phyloP scores from a whole-genome alignment of 2,113 vertebrate genomes.

The Conger conger region DNA sequence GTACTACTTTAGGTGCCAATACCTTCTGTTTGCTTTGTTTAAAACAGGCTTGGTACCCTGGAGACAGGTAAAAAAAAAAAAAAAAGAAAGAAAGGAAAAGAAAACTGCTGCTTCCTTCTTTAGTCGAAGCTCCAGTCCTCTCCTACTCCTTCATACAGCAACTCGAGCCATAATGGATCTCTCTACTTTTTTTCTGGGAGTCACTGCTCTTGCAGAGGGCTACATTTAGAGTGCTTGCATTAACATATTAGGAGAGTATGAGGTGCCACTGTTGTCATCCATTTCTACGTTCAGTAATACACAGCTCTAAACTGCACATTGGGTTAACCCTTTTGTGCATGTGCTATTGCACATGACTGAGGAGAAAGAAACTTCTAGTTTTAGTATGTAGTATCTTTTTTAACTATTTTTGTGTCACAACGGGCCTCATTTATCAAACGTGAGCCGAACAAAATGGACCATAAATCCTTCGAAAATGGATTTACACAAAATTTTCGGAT shows the following conservation, averaged over 20 bases:
- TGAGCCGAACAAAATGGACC: too few relatives aligned
- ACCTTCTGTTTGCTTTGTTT: not conserved
- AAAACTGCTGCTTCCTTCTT: not conserved
- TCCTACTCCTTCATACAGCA: not conserved
- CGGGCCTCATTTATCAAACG: too few relatives aligned
- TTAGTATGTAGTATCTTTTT: too few relatives aligned
- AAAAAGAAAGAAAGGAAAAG: too few relatives aligned
- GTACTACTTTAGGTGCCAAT: not conserved
- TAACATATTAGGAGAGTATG: not conserved
- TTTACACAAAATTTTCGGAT: too few relatives aligned
- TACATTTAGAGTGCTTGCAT: not conserved
- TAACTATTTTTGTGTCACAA: not conserved
- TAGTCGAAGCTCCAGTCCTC: not conserved
- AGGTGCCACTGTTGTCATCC: not conserved
- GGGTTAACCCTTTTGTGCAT: not conserved
- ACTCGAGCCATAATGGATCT: not conserved
- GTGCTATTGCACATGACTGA: not conserved
- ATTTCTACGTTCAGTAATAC: not conserved
- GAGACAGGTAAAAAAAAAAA: not conserved
- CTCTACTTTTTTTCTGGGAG: not conserved
- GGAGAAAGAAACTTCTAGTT: too few relatives aligned
- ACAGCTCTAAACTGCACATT: not conserved
- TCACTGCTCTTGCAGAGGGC: not conserved
- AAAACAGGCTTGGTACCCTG: not conserved
- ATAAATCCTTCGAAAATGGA: too few relatives aligned